Base-by-base conservation (phyloP, 2,797 vertebrate species). In the Oryzias dopingdopingensis region DNA sequence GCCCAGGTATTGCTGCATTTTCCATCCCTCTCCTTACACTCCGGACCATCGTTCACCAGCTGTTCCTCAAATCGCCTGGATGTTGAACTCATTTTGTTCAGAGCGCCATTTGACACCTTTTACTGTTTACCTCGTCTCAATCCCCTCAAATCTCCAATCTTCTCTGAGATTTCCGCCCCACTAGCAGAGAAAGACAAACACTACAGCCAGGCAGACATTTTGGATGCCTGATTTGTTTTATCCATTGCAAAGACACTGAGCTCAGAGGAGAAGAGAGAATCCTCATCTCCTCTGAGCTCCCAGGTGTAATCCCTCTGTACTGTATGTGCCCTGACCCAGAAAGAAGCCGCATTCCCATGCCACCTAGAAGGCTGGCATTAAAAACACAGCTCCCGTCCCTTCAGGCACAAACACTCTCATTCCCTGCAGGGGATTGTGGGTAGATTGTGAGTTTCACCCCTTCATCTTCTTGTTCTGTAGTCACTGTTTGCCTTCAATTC, bases 301-400 rank as follows among this genome's bases (percentile, higher is more conserved):
- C 87, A 85, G 87, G 88, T 91, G 88, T 87, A 89, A 90, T 89
- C 87, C 70, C 68, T 73, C 83, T 85, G 82, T 82, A 86, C 89
- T 86, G 84, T 80, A 83, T 85, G 86, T 81, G 87, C 83, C 76
- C 85, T 91, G 90, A 90, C 90, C 90, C 87, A 90, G 88, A 91
- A 91, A 91, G 80, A 77, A 76, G 79, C 69, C n/a, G 59, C 67
- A 82, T 89, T 88, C 86, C 84, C 80, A 77, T 84, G 84, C 85
- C 83, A 84, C 87, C 86, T 67, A 72, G 64, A 83, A 86, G 70
- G 73, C 73, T 77, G 68, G 81, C 82, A 79, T 90, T 89, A 84
- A 88, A 91, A 89, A 90, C 86, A 86, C 85, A 79, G 79, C 80
- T 79, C 74, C 72, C 20, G 61, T 89, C 87, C 85, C 84, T 71